These are phyloP conservation scores for Acanthococcus lagerstroemiae DNA, from an alignment of 2,888 invertebrate genomes.

Conservation along the genomic window DNA sequence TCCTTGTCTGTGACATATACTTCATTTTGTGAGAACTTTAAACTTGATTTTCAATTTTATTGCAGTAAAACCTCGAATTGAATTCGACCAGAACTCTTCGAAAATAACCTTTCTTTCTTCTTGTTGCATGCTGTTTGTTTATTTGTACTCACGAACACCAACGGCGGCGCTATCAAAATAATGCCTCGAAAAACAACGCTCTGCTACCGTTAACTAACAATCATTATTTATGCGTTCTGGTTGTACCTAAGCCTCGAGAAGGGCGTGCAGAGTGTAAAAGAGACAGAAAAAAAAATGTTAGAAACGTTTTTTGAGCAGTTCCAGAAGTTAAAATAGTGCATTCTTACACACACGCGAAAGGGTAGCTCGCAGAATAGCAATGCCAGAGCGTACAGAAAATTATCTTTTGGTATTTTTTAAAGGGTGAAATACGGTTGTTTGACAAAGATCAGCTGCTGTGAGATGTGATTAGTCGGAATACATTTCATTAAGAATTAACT, in stretches of 20 bases:
- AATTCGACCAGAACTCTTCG: too few species aligned
- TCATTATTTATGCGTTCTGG: neutral
- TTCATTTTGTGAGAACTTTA: too few species aligned
- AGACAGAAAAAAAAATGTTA: neutral
- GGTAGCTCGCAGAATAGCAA: too few species aligned
- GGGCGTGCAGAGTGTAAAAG: neutral
- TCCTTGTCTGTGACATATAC: too few species aligned
- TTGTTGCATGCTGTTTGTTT: neutral
- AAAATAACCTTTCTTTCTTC: too few species aligned
- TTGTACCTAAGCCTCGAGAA: neutral
- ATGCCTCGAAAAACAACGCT: neutral
- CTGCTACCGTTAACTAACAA: neutral
- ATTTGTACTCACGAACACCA: neutral
- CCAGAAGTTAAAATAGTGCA: neutral
- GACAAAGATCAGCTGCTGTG: slow-evolving; percentile 16
- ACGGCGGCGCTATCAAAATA: neutral
- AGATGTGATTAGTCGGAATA: slow-evolving; percentile 13
- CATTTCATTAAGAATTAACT: slow-evolving; percentile 21
- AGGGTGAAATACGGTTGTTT: slow-evolving; percentile 15
- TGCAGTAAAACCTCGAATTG: too few species aligned
- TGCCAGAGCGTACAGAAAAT: neutral
- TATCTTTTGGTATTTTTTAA: slow-evolving; percentile 8
- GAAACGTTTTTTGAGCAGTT: neutral
- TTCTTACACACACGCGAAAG: neutral
- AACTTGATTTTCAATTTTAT: too few species aligned